Evolutionary conservation across 1,140 invertebrate genomes (phyloP), one percentile per base, ranked within the genome.

Genomic region (Orius insidiosus): DNA sequence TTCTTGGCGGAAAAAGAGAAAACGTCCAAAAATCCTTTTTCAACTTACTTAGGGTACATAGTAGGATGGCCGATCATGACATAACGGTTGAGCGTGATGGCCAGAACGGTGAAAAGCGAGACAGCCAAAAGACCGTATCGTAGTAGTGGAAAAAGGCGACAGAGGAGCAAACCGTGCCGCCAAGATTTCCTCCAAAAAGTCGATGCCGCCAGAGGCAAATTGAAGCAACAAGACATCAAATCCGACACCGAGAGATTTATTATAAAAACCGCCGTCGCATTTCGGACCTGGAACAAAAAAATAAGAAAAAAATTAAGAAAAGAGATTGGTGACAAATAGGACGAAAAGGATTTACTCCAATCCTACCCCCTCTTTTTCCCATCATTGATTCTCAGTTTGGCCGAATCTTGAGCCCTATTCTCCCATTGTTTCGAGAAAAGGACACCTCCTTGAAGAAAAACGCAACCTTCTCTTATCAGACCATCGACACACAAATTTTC

Each of bases 51-150:
- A 19, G 77, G 75, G 63, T 87, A 86, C 8, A 80, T 62, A 47
- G 75, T 66, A 1, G 81, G 82, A 64, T 86, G 82, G n/a, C 78
- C 78, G 46, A 88, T 85, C 73, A 88, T 84, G 31, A 87, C 71
- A 58, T 86, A 86, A 63, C 81, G 69, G 63, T 85, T 86, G 55
- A 82, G 75, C 1, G 81, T 85, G 50, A 86, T 86, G 41, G 80
- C 74, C n/a, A 84, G 67, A 1, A 86, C 77, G 6, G 80, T 82
- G 57, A 85, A 83, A 8, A 85, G 67, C 0, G 81, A 85, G 0
- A 85, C 81, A 0, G 81, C 82, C n/a, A 85, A 70, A 1, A 85
- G 66, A 2, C 79, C 80, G 53, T 85, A 86, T 51, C 82, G 71
- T 8, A 84, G 65, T 41, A 85, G 60, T 1, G 81, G 80, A 55